Evolutionary conservation across 2,797 vertebrate genomes (phyloP), one percentile per base, ranked within the genome.

Genomic region (Psittacula derbiana): DNA sequence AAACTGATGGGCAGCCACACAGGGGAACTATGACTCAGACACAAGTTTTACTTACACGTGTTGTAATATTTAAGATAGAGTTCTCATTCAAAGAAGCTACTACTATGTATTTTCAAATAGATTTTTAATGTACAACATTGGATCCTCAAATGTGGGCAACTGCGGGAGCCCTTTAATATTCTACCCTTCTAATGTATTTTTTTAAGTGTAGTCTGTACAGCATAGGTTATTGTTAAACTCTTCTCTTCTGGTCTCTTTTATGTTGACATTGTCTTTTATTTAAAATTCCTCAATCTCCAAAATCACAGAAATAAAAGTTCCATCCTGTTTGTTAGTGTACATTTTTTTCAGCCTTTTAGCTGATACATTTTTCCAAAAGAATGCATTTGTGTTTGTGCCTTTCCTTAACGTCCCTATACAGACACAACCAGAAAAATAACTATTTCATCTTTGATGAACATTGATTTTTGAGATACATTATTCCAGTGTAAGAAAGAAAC

Each of bases 321-420:
- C 41, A 57, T 4, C 1, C 6, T 19, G 1, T 40, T 70, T 53
- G 0, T 49, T 25, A 55, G 38, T 60, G 17, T 18, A 9, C 0
- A 16, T 57, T 36, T 69, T 75, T 89, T 57, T 20, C 17, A 33
- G 13, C 12, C 8, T 73, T 84, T 74, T 62, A 52, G 21, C 4
- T 72, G 6, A 28, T 17, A 28, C 5, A 19, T 40, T 67, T 67
- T 50, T 23, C 5, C 2, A 44, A 28, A 60, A 64, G 3, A 46
- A 6, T 19, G 44, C 27, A 15, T 38, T 49, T 58, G 20, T 2
- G 1, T 86, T 75, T 73, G 1, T 52, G 4, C 2, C 2, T 84
- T 80, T 78, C 3, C 7, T 81, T 13, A 60, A 16, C 27, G 24
- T 58, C 24, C 6, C 3, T 74, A 21, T 18, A 24, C 1, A 57